Evolutionary conservation across 2,797 vertebrate genomes (phyloP), one percentile per base, ranked within the genome.

Genomic region (Rhincodon typus): DNA sequence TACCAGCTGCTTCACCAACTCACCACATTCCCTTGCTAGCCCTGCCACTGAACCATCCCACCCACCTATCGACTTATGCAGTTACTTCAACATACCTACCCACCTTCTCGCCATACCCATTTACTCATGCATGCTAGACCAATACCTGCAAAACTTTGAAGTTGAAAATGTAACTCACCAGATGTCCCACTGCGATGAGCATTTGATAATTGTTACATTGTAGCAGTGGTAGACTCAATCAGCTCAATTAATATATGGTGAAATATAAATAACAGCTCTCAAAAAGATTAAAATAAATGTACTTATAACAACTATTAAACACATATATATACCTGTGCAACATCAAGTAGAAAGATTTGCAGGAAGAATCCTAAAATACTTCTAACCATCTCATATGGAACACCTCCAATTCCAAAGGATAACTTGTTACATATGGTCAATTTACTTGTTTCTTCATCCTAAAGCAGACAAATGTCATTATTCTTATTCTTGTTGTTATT

Each of bases 281-380:
- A 77, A 77, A 91, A n/a, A 34, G 69, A n/a, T 74, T 53, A 77
- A 77, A 46, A 34, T 74, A 72, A 30, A 57, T 53, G 4, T 94
- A 94, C 30, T 72, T 94, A 25, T 53, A 53, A 94, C 25, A 50
- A 74, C 2, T 77, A 19, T 95, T 95, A 50, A 50, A 46, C 17
- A 46, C 13, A 25, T 27, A 27, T 34, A 34, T 77, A 95, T 10
- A 99, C 99, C 96, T 98, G 98, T 86, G 99, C 99, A 34, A 99
- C 97, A 67, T 99, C 99, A 0, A 99, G 98, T 96, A 99, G 98
- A 97, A 98, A 99, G 97, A 99, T 98, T 96, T 99, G 99, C 95
- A 99, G 97, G 97, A 99, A 99, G 97, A 99, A 99, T 66, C 98
- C 98, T 0, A 98, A 98, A 91, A 99, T 99, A 1, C 99, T 99